Evolutionary conservation across 2,888 invertebrate genomes (phyloP).

Genomic region (Cenopis cana): DNA sequence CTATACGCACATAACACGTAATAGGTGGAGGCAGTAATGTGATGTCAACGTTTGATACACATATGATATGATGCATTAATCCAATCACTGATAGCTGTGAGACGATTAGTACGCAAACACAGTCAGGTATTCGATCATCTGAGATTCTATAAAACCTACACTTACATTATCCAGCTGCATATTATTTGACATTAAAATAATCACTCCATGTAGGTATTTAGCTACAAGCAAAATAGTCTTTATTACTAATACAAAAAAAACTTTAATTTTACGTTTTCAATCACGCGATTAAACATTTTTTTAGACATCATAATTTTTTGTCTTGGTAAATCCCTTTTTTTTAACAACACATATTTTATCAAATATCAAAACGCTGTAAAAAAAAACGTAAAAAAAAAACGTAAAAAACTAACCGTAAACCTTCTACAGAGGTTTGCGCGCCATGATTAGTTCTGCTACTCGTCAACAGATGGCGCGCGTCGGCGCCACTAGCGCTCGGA

Average conservation of each 20-base stretch:
- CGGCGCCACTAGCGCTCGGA: constrained; percentile 51
- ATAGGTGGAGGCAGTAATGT: constrained; percentile 22
- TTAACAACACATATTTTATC: not conserved
- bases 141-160: not conserved
- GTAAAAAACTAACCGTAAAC: not conserved
- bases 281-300: too few relatives aligned
- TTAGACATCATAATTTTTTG: too few relatives aligned
- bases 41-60: constrained; percentile 30
- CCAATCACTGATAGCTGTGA: not conserved
- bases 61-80: not conserved
- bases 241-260: too few relatives aligned
- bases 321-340: too few relatives aligned
- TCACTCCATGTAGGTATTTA: not conserved
- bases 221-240: too few relatives aligned
- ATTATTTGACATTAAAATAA: not conserved
- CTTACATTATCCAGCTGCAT: not conserved
- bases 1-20: constrained; percentile 36
- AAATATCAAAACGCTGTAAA: not conserved
- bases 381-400: too few relatives aligned
- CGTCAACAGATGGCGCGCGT: constrained; percentile 70
- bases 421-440: not conserved
- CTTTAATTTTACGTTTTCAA: too few relatives aligned
- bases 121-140: not conserved
- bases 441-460: constrained; percentile 62
- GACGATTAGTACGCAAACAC: not conserved